Conservation (phyloP, 2,888 invertebrate genomes). For the Alcis repandata region DNA sequence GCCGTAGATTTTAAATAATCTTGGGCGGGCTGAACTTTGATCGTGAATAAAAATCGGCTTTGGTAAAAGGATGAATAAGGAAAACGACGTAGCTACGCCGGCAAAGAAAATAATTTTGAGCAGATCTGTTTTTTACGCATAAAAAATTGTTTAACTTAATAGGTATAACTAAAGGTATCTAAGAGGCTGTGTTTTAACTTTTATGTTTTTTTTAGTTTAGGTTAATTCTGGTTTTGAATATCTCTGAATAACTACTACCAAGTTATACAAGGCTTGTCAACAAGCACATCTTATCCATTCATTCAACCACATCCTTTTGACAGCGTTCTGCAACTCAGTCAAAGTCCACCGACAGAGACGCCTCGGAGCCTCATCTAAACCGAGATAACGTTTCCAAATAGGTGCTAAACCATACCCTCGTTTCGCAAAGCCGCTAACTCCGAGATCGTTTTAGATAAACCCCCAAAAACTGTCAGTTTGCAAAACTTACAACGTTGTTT, state of each 20-base stretch:
- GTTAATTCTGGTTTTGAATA: too few species aligned
- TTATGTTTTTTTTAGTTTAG: too few species aligned
- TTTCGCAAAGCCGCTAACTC: constrained; percentile 37
- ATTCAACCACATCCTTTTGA: constrained; percentile 31
- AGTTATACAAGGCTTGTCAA: neutral
- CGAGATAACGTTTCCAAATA: constrained; percentile 53
- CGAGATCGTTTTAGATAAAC: constrained; percentile 52
- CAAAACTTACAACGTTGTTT: constrained; percentile 80
- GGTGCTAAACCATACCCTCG: constrained; percentile 50
- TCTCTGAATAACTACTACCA: neutral
- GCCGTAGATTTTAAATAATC: neutral
- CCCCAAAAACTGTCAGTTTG: constrained; percentile 63
- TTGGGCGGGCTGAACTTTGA: neutral
- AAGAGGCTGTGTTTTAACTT: too few species aligned
- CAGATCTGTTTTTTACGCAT: too few species aligned
- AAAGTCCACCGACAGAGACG: constrained; percentile 45
- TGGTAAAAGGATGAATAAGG: too few species aligned
- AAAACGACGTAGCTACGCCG: too few species aligned
- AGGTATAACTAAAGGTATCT: too few species aligned
- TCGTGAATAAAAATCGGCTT: neutral
- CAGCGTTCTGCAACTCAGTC: constrained; percentile 29
- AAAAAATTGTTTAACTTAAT: too few species aligned
- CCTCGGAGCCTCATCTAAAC: constrained; percentile 32
- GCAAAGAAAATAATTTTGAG: too few species aligned
- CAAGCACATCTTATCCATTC: constrained; percentile 7